These are phyloP conservation scores for Meganola albula DNA, from an alignment of 2,888 invertebrate genomes.

Conservation along the genomic window DNA sequence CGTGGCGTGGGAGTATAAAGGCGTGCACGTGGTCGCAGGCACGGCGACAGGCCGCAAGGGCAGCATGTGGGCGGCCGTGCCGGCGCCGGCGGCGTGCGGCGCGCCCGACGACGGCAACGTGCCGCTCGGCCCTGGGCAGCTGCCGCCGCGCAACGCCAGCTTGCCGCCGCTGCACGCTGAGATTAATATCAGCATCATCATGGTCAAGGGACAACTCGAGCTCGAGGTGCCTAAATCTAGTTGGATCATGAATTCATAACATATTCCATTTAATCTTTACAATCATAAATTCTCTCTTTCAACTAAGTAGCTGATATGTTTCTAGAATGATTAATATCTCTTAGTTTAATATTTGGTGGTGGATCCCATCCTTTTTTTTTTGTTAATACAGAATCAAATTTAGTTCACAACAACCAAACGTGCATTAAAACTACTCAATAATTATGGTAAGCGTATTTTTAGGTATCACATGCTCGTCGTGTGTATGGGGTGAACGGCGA, in stretches of 20 bases:
- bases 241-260: too few species aligned
- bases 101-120: conserved; percentile 70
- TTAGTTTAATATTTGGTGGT: too few species aligned
- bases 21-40: conserved; percentile 52
- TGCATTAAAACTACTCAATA: too few species aligned
- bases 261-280: too few species aligned
- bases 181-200: conserved; percentile 90
- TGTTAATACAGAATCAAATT: too few species aligned
- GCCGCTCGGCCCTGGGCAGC: conserved; percentile 87
- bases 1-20: conserved; percentile 25
- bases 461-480: conserved; percentile 70
- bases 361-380: too few species aligned
- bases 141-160: conserved; percentile 86
- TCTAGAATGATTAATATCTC: too few species aligned
- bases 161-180: conserved; percentile 86
- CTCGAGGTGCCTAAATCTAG: too few species aligned
- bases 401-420: too few species aligned
- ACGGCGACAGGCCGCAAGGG: conserved; percentile 76
- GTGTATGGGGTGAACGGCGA: conserved; percentile 81
- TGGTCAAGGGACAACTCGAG: conserved; percentile 94
- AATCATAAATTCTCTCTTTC: too few species aligned
- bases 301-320: too few species aligned
- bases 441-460: too few species aligned
- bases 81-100: conserved; percentile 60
- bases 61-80: conserved; percentile 76